A percentile compares a stretch with the other conserved stretches of the same genome.
Evolutionary conservation across 2,888 invertebrate species (phyloP).

Genomic region (Agrotis puta): DNA sequence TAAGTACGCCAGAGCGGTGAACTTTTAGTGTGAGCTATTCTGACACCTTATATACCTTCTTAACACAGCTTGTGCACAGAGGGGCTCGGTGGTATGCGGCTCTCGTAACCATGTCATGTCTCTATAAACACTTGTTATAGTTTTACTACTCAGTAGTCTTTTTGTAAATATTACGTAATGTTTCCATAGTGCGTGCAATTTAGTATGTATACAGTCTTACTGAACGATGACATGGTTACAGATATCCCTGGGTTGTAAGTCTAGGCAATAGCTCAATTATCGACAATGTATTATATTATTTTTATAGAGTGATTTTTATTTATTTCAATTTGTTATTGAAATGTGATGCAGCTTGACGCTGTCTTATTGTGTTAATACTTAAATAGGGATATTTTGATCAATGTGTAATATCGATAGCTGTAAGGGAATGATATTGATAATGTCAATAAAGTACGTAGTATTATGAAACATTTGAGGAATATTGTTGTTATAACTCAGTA

Average conservation of each 20-base stretch:
- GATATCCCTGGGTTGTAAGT: slow-evolving; percentile 89
- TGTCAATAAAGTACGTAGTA: slow-evolving; percentile 78
- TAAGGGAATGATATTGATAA: slow-evolving; percentile 83
- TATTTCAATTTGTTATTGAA: slow-evolving; percentile 81
- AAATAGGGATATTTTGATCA: slow-evolving; percentile 80
- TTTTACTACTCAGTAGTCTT: slow-evolving; percentile 67
- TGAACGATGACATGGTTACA: slow-evolving; percentile 85
- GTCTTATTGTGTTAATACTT: slow-evolving; percentile 80
- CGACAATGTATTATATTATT: slow-evolving; percentile 78
- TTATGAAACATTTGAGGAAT: slow-evolving; percentile 77
- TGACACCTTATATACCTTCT: slow-evolving; percentile 79
- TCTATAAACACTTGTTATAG: slow-evolving; percentile 66
- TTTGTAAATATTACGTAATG: slow-evolving; percentile 83
- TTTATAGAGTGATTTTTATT: slow-evolving; percentile 82
- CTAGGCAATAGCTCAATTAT: slow-evolving; percentile 89
- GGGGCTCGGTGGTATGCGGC: slow-evolving; percentile 88
- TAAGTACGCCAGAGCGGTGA: slow-evolving; percentile 67
- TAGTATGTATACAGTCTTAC: slow-evolving; percentile 62
- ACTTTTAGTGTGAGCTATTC: slow-evolving; percentile 80
- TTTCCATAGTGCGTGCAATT: slow-evolving; percentile 71
- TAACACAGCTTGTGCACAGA: slow-evolving; percentile 86
- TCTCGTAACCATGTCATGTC: slow-evolving; percentile 87
- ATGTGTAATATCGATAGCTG: slow-evolving; percentile 79
- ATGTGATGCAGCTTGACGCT: slow-evolving; percentile 87
- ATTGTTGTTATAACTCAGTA: slow-evolving; percentile 77